Conservation (phyloP, 2,113 vertebrate genomes). For the Odocoileus hemionus region DNA sequence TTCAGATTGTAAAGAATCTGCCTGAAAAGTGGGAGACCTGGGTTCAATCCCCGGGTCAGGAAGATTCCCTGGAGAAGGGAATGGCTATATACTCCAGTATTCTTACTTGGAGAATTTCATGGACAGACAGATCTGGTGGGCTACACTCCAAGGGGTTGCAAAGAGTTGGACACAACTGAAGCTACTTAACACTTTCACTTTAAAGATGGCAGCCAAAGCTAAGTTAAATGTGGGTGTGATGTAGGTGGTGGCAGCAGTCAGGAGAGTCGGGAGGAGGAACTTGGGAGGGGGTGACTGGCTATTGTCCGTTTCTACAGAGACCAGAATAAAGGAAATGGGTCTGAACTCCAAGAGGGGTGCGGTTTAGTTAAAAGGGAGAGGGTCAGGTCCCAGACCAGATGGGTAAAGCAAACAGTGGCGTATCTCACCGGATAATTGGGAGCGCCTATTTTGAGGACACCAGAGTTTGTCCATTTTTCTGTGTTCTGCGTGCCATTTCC, state of each 20-base stretch:
- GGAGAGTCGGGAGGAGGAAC: background rate
- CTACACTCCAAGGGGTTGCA: background rate
- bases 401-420: background rate
- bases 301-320: background rate
- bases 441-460: background rate
- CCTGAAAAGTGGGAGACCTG: background rate
- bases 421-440: background rate
- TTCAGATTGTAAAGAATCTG: background rate
- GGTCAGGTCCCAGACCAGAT: background rate
- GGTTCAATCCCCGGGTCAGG: background rate
- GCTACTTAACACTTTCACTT: background rate
- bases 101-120: background rate
- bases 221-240: accelerated
- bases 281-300: background rate
- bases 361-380: background rate
- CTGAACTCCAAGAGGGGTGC: background rate
- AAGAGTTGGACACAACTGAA: background rate
- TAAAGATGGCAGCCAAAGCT: background rate
- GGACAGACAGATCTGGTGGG: background rate
- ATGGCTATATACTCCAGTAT: background rate
- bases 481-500: background rate
- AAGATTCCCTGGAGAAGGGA: background rate
- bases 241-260: accelerated
- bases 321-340: background rate
- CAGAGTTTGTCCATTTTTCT: background rate